Conservation (phyloP, 2,113 vertebrate species). For the Sinosuthora webbiana region DNA sequence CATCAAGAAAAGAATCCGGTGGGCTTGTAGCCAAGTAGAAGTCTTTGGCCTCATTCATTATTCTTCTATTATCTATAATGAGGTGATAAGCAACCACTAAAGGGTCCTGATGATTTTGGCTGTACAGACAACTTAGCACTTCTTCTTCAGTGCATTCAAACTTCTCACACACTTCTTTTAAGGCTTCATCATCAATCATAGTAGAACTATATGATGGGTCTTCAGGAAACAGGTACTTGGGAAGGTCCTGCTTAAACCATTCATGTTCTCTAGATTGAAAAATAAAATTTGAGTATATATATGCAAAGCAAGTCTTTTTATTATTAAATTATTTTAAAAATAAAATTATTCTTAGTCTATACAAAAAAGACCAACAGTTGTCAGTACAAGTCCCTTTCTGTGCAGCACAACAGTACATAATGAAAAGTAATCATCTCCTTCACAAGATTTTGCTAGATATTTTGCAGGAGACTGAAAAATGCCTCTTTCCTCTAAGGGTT, state of each 20-base stretch:
- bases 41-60: constrained; percentile 98
- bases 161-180: constrained; percentile 97
- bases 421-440: not conserved
- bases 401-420: not conserved
- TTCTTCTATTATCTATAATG: constrained; percentile 97
- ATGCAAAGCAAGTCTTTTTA: not conserved
- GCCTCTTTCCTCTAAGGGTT: not conserved
- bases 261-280: constrained; percentile 85
- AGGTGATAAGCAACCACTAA: constrained; percentile 94
- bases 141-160: constrained; percentile 96
- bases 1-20: constrained; percentile 91
- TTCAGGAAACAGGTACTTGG: constrained; percentile 95
- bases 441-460: not conserved
- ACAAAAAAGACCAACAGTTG: not conserved
- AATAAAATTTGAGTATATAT: not conserved
- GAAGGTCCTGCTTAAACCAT: constrained; percentile 95
- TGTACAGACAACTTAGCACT: constrained; percentile 91
- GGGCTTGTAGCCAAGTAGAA: constrained; percentile 97
- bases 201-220: constrained; percentile 92
- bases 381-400: not conserved
- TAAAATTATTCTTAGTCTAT: not conserved
- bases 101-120: constrained; percentile 92
- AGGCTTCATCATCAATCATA: constrained; percentile 96
- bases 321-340: not conserved
- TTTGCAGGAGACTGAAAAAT: not conserved